A percentile compares a stretch with the other conserved stretches of the same genome.
Evolutionary conservation across 2,888 invertebrate genomes (phyloP).

Genomic region (Galeruca laticollis): DNA sequence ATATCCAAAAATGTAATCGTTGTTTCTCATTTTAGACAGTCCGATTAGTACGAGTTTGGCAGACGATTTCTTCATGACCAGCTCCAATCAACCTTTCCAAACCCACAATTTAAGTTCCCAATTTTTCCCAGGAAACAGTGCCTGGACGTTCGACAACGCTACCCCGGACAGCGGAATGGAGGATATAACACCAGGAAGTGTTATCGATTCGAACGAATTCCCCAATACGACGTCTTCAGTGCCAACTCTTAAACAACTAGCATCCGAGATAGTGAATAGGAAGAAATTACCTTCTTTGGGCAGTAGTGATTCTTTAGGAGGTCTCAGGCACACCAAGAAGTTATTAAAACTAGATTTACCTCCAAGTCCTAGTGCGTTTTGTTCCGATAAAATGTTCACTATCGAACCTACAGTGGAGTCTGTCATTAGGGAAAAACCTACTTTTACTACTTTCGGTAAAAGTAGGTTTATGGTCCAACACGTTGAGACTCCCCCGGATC

Average conservation of each 20-base stretch:
- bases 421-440: conserved; percentile 68
- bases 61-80: conserved; percentile 82
- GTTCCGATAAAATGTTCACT: conserved; percentile 59
- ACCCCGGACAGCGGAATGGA: conserved; percentile 76
- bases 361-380: conserved; percentile 69
- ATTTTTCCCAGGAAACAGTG: conserved; percentile 75
- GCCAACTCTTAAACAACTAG: conserved; percentile 59
- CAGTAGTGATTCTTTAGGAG: conserved; percentile 69
- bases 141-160: conserved; percentile 66
- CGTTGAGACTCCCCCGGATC: conserved; percentile 63
- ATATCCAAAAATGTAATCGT: conserved; percentile 3
- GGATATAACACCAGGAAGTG: conserved; percentile 70
- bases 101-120: conserved; percentile 73
- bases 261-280: conserved; percentile 58
- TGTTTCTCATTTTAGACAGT: conserved; percentile 37
- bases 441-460: conserved; percentile 74
- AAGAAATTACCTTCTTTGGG: conserved; percentile 49
- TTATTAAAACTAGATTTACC: conserved; percentile 79
- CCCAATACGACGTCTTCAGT: conserved; percentile 44
- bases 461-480: conserved; percentile 66
- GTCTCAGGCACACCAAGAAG: conserved; percentile 79
- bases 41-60: conserved; percentile 31
- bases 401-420: conserved; percentile 67
- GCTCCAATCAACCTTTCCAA: conserved; percentile 78
- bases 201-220: conserved; percentile 48